Evolutionary conservation across 1,140 invertebrate genomes (phyloP), one percentile per base, ranked within the genome.

Genomic region (Eciton burchellii): DNA sequence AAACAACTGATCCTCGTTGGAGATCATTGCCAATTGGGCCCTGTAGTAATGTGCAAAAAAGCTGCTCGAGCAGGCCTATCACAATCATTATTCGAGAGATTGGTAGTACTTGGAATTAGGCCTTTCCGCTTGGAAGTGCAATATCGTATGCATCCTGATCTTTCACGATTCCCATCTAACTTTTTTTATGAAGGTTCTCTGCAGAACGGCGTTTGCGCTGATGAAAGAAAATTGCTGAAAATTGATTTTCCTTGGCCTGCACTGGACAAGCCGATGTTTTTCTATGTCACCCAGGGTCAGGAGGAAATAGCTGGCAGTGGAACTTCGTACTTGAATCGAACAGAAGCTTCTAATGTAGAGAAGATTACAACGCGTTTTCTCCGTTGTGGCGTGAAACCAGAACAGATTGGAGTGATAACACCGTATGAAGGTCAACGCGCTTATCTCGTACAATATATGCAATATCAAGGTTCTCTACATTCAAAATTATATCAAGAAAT

Each of bases 31-130:
- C 99, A 99, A 94, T 94, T 99, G 35, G 99, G 99, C 0, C 99
- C 99, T 0, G 99, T 99, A 0, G 99, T 99, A 0, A 99, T 99
- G 99, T 99, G 99, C 94, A 99, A 99, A 93, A 99, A 99, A 93
- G 99, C 99, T 0, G 98, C 99, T 0, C 96, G 97, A 70, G 99
- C 99, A 29, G 99, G 99, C 0, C 95, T 99, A 1, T 99, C 98
- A 0, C 99, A 99, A 92, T 99, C 98, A 16, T 94, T 99, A 6
- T 99, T 99, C 94, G 99, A 99, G 92, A 95, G 99, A 16, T 94
- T 99, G 0, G 99, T 99, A 0, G 98, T 99, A 0, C 95, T 99
- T 3, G 98, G 99, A 11, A 99, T 99, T 83, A 95, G 98, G 57
- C 99, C 99, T 0, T 98, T 99, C 92, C 96, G 99, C 0, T 94